These are phyloP conservation scores for Marmota monax DNA, from an alignment of 2,113 vertebrate genomes.

Conservation along the genomic window DNA sequence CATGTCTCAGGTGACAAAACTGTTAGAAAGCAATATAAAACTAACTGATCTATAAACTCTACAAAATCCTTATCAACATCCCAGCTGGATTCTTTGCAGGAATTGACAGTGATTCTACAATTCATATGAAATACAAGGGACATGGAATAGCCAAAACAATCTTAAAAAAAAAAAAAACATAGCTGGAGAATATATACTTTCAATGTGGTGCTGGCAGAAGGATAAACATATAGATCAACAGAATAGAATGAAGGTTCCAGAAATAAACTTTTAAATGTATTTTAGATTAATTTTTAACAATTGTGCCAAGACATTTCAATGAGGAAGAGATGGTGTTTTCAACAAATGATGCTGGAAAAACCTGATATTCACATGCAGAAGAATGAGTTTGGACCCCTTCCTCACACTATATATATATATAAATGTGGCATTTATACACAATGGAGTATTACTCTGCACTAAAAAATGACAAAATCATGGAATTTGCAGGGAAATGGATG, in stretches of 20 bases:
- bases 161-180: conserved; percentile 28
- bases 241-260: not conserved
- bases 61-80: conserved; percentile 23
- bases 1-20: not conserved
- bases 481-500: no score
- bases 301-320: not conserved
- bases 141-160: not conserved
- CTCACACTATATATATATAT: not conserved
- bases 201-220: not conserved
- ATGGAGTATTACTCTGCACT: no score
- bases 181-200: not conserved
- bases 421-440: no score
- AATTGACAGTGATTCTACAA: not conserved
- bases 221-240: not conserved
- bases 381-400: not conserved
- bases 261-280: conserved; percentile 24
- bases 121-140: conserved; percentile 5
- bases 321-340: conserved; percentile 33
- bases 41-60: not conserved
- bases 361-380: conserved; percentile 30
- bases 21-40: not conserved
- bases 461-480: no score
- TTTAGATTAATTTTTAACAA: conserved; percentile 43
- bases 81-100: not conserved
- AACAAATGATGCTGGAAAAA: conserved; percentile 8